Conservation (phyloP, 2,797 vertebrate species). For the Rhabdophis nuchalis region DNA sequence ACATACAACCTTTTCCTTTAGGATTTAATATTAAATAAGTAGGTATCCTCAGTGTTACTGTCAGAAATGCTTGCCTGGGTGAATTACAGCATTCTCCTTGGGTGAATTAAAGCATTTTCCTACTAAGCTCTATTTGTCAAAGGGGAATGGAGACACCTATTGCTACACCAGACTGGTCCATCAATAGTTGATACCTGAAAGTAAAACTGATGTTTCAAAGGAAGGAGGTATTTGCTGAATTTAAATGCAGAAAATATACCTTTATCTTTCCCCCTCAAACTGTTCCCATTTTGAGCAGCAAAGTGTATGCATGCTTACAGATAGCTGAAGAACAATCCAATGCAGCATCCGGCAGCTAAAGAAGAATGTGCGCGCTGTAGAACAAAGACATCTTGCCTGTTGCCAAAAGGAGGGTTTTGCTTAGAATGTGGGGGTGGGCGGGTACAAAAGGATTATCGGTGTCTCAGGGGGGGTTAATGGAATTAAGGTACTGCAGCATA, state of each 20-base stretch:
- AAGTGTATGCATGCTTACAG: neutral
- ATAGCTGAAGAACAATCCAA: neutral
- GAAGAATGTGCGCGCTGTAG: neutral
- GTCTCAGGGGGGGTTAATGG: neutral
- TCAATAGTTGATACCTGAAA: neutral
- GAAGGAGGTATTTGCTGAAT: neutral
- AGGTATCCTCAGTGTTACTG: neutral
- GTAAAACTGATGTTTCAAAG: neutral
- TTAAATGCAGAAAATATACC: neutral
- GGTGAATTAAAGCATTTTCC: neutral
- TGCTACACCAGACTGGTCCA: neutral
- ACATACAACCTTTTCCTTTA: neutral
- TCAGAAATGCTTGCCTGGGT: neutral
- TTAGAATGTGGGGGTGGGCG: too few species aligned
- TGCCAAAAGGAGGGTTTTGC: neutral
- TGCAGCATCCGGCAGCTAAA: neutral
- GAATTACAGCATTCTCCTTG: neutral
- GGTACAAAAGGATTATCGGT: too few species aligned
- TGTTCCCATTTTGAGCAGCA: neutral
- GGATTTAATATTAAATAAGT: neutral
- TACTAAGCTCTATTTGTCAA: neutral
- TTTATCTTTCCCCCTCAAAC: neutral
- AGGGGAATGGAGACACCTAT: neutral
- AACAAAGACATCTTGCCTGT: slow-evolving; percentile 12
- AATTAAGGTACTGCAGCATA: neutral